Conservation (phyloP, 2,888 invertebrate genomes). For the Sceliomorpha sp. region DNA sequence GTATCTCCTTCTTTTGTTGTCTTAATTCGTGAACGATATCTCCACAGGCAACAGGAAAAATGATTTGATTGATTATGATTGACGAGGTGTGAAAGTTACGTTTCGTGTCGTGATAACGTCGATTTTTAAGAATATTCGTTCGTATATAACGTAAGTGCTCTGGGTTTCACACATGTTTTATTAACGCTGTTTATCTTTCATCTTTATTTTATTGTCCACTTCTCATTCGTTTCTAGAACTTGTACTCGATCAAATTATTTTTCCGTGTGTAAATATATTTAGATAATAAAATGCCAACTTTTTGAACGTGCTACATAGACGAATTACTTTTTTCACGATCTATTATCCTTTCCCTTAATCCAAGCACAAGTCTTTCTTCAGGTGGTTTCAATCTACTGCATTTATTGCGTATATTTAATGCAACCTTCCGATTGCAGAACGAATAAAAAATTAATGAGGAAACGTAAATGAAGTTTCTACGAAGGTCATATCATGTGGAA, state of each 20-base stretch:
- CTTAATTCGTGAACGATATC: not conserved
- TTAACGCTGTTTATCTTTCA: no score
- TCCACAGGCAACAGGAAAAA: not conserved
- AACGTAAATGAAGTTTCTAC: no score
- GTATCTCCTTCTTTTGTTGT: no score
- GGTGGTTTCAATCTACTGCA: no score
- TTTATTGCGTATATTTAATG: no score
- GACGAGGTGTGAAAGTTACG: conserved; percentile 5
- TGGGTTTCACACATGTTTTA: no score
- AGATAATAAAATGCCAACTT: conserved; percentile 17
- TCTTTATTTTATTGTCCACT: no score
- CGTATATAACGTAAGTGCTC: conserved; percentile 11
- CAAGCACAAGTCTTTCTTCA: no score
- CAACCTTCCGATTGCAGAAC: no score
- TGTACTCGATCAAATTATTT: conserved; percentile 12
- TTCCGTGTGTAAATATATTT: conserved; percentile 21
- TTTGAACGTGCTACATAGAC: not conserved
- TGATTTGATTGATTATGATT: conserved; percentile 9
- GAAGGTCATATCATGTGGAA: not conserved
- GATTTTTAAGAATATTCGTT: conserved; percentile 12
- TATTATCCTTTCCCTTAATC: no score
- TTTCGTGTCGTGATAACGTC: not conserved
- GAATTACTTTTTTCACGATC: conserved; percentile 1
- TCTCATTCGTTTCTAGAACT: conserved; percentile 1
- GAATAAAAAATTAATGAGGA: no score